Evolutionary conservation across 1,140 invertebrate species (phyloP), one percentile per base, ranked within the genome.

Genomic region (Stegodyphus dumicola): DNA sequence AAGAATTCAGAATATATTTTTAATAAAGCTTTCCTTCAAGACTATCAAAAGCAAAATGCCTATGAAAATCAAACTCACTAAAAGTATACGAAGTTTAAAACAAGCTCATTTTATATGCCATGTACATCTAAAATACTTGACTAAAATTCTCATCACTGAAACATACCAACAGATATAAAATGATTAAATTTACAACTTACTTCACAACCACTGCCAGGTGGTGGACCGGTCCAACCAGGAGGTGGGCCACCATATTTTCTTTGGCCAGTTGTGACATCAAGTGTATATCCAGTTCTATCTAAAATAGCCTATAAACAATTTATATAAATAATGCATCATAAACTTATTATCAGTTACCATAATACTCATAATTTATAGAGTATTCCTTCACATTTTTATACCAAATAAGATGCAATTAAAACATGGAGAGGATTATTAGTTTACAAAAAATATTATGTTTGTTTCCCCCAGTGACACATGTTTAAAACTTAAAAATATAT

Each of bases 221-320:
- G 95, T 73, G 94, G 93, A 15, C 88, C 89, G 85, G 95, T 95
- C 90, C 98, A 96, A 95, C 96, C 97, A 90, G 95, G 95, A 89
- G 98, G 98, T 88, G 98, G 98, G 53, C 97, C 97, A 87, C 98
- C 98, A 92, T 99, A 99, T 92, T 99, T 99, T 90, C 98, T 93
- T 92, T 99, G 98, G 88, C 98, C 98, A 89, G 98, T 99, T 81
- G 98, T 99, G 83, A 99, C 97, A 93, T 99, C 98, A 90, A 99
- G 93, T 87, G 96, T 95, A 91, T 99, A 99, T 75, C 97, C 97
- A 88, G 92, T 92, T 83, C 84, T 80, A 18, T 87, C 87, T 60
- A 87, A 54, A 78, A 87, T 87, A 17, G 77, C 74, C 84, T 87
- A 49, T 0, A 86, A 60, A 51, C 15, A 75, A 33, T 33, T 33